These are phyloP conservation scores for Grapholita molesta DNA, from an alignment of 1,140 invertebrate species.

Conservation along the genomic window DNA sequence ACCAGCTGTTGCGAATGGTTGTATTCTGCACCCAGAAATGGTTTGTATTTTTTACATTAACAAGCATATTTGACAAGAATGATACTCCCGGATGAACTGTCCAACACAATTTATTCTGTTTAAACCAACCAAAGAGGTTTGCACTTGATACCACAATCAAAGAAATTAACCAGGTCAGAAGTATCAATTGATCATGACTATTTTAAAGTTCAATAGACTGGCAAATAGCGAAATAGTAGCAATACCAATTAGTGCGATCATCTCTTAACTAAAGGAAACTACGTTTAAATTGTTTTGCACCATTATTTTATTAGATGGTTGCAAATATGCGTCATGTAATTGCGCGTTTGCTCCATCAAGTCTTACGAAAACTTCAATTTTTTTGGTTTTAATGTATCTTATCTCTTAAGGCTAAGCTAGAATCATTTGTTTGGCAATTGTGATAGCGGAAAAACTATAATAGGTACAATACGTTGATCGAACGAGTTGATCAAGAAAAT, in stretches of 20 bases:
- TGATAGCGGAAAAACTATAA: too few species aligned
- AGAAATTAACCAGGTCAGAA: background rate
- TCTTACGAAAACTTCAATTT: too few species aligned
- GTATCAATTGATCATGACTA: background rate
- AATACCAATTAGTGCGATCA: constrained; percentile 7
- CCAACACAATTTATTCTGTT: background rate
- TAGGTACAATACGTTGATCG: too few species aligned
- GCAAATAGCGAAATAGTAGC: constrained; percentile 11
- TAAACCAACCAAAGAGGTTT: background rate
- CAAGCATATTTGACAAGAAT: background rate
- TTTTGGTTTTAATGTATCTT: too few species aligned
- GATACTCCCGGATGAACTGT: background rate
- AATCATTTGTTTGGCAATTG: too few species aligned
- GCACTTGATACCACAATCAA: background rate
- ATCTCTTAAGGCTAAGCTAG: too few species aligned
- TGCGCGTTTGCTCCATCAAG: background rate
- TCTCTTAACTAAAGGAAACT: constrained; percentile 25
- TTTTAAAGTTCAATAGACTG: constrained; percentile 10
- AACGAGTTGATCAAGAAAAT: too few species aligned
- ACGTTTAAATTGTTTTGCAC: constrained; percentile 48
- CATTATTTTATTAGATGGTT: constrained; percentile 48
- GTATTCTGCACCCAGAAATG: background rate
- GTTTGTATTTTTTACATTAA: background rate
- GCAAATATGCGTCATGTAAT: background rate
- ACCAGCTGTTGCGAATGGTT: constrained; percentile 5